Base-by-base conservation (phyloP, 2,888 invertebrate genomes). In the Cacoxenus indagator region DNA sequence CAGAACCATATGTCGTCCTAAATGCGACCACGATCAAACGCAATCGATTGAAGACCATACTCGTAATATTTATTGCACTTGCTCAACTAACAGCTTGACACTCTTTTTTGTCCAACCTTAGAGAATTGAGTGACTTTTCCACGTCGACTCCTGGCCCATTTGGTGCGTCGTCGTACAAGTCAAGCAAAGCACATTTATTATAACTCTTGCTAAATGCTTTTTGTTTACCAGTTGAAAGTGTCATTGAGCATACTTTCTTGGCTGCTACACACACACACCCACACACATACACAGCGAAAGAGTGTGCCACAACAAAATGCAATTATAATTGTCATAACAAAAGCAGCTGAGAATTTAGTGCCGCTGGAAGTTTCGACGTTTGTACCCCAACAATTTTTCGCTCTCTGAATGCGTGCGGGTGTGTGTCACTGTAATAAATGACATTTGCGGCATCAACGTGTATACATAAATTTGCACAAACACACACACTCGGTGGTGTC, bases 311-410 rank as follows among this genome's bases (percentile, higher is more conserved):
- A n/a, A 64, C 51, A 71, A 72, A 75, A 73, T 71, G 79, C 80
- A 81, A 81, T 83, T 81, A 83, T 81, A 81, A 83, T 81, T 80
- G 78, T 82, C 81, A 83, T 81, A 83, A 82, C 75, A 83, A 83
- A 83, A 75, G 80, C 80, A 80, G 73, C 83, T 75, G 74, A 76
- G 83, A 83, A 81, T 83, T 79, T 83, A 83, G 75, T 81, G 77
- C 73, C 77, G 77, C 66, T 71, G 78, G 81, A 80, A 77, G 76
- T 77, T 82, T 72, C 29, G 68, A 69, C 81, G 71, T 71, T 73
- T n/a, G n/a, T n/a, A n/a, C n/a, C n/a, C n/a, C n/a, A n/a, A n/a
- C 73, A 48, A 14, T 11, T 17, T 43, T 51, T 45, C 27, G 43
- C 17, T 27, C 51, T 51, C 64, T 70, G 46, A 27, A 6, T 48